Evolutionary conservation across 2,888 invertebrate genomes (phyloP).

Genomic region (Acrobasis suavella): DNA sequence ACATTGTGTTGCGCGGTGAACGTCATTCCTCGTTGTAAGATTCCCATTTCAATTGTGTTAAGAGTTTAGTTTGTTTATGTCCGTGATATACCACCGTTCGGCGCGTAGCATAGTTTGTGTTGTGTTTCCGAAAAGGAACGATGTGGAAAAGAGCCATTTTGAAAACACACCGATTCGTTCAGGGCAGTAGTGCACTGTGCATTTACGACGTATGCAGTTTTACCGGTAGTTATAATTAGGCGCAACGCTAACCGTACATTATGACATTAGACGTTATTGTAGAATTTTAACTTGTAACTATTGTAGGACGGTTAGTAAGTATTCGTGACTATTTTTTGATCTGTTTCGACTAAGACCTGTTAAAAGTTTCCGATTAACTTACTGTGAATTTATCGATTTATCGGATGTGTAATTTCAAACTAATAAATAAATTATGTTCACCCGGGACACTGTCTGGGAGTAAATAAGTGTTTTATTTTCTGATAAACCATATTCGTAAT

Average conservation of each 20-base stretch:
- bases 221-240: constrained; percentile 62
- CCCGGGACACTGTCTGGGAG: constrained; percentile 56
- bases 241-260: constrained; percentile 61
- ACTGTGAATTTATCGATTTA: constrained; percentile 71
- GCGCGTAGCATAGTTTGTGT: constrained; percentile 86
- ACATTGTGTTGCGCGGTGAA: constrained; percentile 48
- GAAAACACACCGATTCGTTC: constrained; percentile 90
- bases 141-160: constrained; percentile 93
- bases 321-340: constrained; percentile 70
- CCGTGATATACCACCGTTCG: constrained; percentile 38
- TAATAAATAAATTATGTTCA: constrained; percentile 71
- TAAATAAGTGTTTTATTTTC: constrained; percentile 51
- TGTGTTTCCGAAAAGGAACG: constrained; percentile 92
- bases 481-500: constrained; percentile 3
- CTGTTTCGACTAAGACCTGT: constrained; percentile 68
- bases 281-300: constrained; percentile 51
- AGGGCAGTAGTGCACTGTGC: constrained; percentile 73
- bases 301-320: constrained; percentile 67
- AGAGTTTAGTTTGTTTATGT: constrained; percentile 39
- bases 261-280: constrained; percentile 60
- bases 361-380: constrained; percentile 68
- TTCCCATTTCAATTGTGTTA: constrained; percentile 27
- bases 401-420: constrained; percentile 77
- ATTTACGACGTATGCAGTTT: constrained; percentile 63
- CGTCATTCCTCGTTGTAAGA: not conserved